Percentiles rank a stretch among this genome's conserved stretches.
Conservation (phyloP, 1,140 invertebrate genomes). For the Hylyphantes graminicola region DNA sequence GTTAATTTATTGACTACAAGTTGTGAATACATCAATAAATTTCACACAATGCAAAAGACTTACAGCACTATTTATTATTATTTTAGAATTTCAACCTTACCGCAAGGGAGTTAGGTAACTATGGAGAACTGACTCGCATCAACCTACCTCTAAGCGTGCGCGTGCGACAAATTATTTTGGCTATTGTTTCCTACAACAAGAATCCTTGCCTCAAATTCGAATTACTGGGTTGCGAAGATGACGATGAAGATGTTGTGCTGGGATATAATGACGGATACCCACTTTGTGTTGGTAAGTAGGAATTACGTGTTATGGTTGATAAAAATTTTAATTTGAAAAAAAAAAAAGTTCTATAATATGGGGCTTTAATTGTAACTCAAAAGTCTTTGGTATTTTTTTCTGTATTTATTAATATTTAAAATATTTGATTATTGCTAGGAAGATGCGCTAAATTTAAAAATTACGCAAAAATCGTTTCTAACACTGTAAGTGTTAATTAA, state of each 20-base stretch:
- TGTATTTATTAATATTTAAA: too few species aligned
- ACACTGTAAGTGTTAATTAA: too few species aligned
- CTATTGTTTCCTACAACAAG: conserved; percentile 94
- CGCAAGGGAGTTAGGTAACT: conserved; percentile 88
- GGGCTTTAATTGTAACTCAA: too few species aligned
- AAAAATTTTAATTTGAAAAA: background rate
- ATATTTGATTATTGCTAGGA: too few species aligned
- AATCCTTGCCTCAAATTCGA: conserved; percentile 97
- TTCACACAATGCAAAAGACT: too few species aligned
- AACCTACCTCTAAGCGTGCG: conserved; percentile 92
- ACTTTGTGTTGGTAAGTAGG: conserved; percentile 73
- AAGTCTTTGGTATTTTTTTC: too few species aligned
- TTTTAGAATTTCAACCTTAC: conserved; percentile 86
- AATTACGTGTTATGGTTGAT: background rate
- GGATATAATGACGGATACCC: conserved; percentile 95
- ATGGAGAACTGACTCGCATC: conserved; percentile 95
- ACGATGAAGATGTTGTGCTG: conserved; percentile 78
- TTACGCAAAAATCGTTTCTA: too few species aligned
- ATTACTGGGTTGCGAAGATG: conserved; percentile 91
- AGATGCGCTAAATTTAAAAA: too few species aligned
- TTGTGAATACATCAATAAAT: too few species aligned
- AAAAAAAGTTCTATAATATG: background rate
- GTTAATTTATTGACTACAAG: too few species aligned
- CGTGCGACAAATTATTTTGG: conserved; percentile 91
- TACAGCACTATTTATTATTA: background rate